phyloP scores from a whole-genome alignment of 2,888 invertebrate species.

The Ophioninae sp. region DNA sequence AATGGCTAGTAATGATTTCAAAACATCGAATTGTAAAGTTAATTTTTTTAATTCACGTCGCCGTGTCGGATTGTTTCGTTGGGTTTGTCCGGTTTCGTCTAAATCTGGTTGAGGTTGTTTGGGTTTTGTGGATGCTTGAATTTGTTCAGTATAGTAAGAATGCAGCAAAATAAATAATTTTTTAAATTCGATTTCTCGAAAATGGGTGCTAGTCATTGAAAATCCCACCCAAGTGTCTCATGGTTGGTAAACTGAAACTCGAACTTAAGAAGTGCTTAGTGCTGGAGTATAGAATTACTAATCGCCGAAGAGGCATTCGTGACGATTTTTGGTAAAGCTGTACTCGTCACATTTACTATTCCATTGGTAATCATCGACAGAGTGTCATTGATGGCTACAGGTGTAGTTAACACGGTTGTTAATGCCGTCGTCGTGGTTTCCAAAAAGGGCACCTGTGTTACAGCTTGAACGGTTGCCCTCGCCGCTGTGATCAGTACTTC shows the following conservation, averaged over 20 bases:
- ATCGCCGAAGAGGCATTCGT: constrained; percentile 71
- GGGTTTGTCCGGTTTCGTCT: too few relatives aligned
- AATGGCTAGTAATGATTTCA: too few relatives aligned
- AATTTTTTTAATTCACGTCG: too few relatives aligned
- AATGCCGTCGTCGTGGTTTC: constrained; percentile 69
- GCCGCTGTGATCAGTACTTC: constrained; percentile 69
- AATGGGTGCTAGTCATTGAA: background rate
- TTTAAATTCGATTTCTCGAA: too few relatives aligned
- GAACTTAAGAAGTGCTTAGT: constrained; percentile 45
- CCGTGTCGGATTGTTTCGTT: too few relatives aligned
- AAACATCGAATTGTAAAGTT: too few relatives aligned
- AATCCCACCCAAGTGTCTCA: background rate
- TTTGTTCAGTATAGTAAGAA: too few relatives aligned
- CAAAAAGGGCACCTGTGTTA: constrained; percentile 70
- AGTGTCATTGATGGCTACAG: constrained; percentile 71
- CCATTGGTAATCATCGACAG: constrained; percentile 66
- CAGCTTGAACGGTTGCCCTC: constrained; percentile 69
- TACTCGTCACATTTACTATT: constrained; percentile 69
- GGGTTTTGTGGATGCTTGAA: too few relatives aligned
- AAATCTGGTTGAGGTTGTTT: too few relatives aligned
- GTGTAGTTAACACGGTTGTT: constrained; percentile 68
- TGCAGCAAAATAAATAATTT: too few relatives aligned
- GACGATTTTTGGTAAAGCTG: constrained; percentile 71
- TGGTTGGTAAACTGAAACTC: constrained; percentile 6
- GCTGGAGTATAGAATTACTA: constrained; percentile 72